Base-by-base conservation (phyloP, 2,888 invertebrate genomes). In the Cephus nigrinus region DNA sequence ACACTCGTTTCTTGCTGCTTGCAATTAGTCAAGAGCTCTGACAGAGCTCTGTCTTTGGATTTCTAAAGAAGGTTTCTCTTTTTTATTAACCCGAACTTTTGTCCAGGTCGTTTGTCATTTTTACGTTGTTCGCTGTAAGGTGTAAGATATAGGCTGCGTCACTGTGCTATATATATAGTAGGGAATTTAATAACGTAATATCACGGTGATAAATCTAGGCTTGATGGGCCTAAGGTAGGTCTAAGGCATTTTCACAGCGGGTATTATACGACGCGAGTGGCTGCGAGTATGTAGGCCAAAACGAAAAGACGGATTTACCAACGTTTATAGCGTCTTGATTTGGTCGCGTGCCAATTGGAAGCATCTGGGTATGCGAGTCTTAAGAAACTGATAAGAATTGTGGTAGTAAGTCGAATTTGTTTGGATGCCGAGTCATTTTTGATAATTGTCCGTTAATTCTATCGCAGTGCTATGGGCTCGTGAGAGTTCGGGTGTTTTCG, bases 401-500 rank as follows among this genome's bases (percentile, higher is more conserved):
- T 9, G 55, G 55, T 55, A 4, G 23, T 5, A 55, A 55, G 23
- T 55, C 23, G 23, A 55, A 23, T 55, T 55, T 55, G 23, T 55
- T 55, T 55, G 55, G 23, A 55, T 55, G 55, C 55, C 55, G 15
- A 55, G 55, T 55, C 55, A 23, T 55, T 55, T 55, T 55, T 55
- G 2, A 55, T 55, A 55, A 55, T 55, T 55, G 23, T 55, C 23
- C 55, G 55, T 55, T 55, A 55, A 55, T 55, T 55, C 55, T 55
- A 55, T 55, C 55, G 55, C 55, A 23, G 40, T 5, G 55, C 9
- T 23, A 23, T 55, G 9, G 23, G 23, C 9, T 55, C 55, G 23
- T 3, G 55, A 9, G 9, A 55, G 55, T 55, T 55, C 55, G 55
- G 55, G 23, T 23, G 55, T 55, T 85, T 33, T 90, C 90, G 85